Conservation (phyloP, 2,113 vertebrate genomes). For the Genyomyrus donnyi region DNA sequence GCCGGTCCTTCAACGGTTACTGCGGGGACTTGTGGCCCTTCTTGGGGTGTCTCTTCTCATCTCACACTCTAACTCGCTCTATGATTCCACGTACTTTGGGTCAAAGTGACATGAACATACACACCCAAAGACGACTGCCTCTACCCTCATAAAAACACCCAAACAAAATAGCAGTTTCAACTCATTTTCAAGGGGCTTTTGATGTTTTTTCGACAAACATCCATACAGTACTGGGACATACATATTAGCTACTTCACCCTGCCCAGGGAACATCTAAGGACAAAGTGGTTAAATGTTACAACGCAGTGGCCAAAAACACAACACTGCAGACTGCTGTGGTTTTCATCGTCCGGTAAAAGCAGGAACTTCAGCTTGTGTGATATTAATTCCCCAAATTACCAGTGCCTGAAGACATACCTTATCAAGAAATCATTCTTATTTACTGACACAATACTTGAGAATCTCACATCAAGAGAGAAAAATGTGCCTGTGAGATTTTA, state of each 20-base stretch:
- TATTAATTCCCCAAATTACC: neutral
- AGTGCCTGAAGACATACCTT: neutral
- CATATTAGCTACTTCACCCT: neutral
- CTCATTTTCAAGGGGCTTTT: neutral
- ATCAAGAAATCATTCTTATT: neutral
- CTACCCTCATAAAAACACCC: neutral
- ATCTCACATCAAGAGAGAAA: neutral
- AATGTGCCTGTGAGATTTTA: neutral
- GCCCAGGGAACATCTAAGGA: neutral
- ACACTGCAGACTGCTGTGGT: neutral
- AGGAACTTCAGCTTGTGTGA: neutral
- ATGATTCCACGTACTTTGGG: neutral
- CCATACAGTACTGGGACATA: neutral
- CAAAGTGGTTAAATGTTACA: neutral
- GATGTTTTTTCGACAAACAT: neutral
- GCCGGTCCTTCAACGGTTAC: neutral
- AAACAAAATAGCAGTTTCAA: neutral
- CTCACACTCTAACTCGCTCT: neutral
- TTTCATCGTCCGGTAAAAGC: neutral
- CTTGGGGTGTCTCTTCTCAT: neutral
- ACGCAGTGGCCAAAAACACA: neutral
- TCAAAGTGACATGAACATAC: neutral
- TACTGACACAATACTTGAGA: neutral
- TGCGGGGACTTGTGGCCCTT: neutral
- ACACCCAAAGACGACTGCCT: neutral